Percentiles rank a stretch among this genome's conserved stretches.
Evolutionary conservation across 2,113 vertebrate species (phyloP).

Genomic region (Cygnus atratus): DNA sequence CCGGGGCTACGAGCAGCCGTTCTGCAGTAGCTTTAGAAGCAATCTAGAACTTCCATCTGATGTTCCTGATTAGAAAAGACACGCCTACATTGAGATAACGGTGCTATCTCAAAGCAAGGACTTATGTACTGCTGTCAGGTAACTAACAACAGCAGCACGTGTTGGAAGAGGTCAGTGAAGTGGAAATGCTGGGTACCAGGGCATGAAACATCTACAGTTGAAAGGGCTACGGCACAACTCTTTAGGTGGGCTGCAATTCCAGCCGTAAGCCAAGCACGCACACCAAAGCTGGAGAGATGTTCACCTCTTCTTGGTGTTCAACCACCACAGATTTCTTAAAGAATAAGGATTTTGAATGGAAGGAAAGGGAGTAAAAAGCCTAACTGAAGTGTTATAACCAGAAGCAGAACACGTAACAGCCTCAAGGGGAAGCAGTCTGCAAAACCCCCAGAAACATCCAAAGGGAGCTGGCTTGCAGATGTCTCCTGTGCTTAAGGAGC

Average conservation of each 20-base stretch:
- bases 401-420: accelerated
- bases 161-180: background rate
- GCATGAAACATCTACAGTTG: background rate
- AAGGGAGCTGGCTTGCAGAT: background rate
- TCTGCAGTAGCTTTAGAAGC: background rate
- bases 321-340: background rate
- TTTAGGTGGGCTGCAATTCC: accelerated
- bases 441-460: too few relatives aligned
- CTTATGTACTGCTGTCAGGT: background rate
- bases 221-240: background rate
- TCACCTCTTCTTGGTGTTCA: background rate
- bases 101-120: background rate
- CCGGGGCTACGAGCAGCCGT: accelerated
- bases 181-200: background rate
- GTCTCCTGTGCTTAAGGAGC: background rate
- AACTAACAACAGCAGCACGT: background rate
- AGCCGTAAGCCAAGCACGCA: accelerated
- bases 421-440: background rate
- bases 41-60: background rate
- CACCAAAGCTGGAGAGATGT: accelerated
- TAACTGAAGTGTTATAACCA: background rate
- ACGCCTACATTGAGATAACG: accelerated
- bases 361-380: background rate
- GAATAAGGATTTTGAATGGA: background rate
- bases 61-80: too few relatives aligned